Evolutionary conservation across 1,140 invertebrate species (phyloP), one percentile per base, ranked within the genome.

Genomic region (Philopotamus ludificatus): DNA sequence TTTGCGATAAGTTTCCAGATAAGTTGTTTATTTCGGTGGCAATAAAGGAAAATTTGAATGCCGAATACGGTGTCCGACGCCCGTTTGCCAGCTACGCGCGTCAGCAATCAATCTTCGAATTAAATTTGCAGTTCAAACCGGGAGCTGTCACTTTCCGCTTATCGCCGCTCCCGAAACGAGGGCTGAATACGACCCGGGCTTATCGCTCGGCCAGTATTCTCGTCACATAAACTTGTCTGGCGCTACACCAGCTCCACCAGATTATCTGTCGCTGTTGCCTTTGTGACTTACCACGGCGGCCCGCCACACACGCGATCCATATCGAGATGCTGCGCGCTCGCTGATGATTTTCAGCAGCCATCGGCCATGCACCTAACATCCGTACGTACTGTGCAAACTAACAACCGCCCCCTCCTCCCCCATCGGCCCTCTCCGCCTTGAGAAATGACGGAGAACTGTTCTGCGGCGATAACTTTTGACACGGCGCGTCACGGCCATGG

Each of bases 401-500:
- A n/a, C n/a, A n/a, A n/a, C n/a, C n/a, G n/a, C n/a, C n/a, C n/a
- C n/a, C n/a, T n/a, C n/a, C n/a, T n/a, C n/a, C n/a, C n/a, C n/a
- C 28, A 12, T 42, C 45, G 22, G 22, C 16, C 22, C 9, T 42
- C 47, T 57, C 41, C 28, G 61, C 57, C 44, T 63, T 65, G 63
- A 66, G 67, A 68, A 65, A 68, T 68, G 67, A 68, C 67, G 49
- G 63, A 68, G 67, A 69, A 69, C 54, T 69, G 67, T 69, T 69
- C 58, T 69, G 67, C 51, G 63, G 67, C 67, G 67, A 69, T 69
- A 69, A 69, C 67, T 69, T 69, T 65, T 69, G 67, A 69, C 67
- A 63, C 59, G 67, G 58, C 63, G 50, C 63, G 63, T 69, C 67
- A 65, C 63, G 60, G 28, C n/a, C n/a, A 10, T 18, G 15, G 41